Evolutionary conservation across 2,888 invertebrate genomes (phyloP), one percentile per base, ranked within the genome.

Genomic region (Pomacea canaliculata): DNA sequence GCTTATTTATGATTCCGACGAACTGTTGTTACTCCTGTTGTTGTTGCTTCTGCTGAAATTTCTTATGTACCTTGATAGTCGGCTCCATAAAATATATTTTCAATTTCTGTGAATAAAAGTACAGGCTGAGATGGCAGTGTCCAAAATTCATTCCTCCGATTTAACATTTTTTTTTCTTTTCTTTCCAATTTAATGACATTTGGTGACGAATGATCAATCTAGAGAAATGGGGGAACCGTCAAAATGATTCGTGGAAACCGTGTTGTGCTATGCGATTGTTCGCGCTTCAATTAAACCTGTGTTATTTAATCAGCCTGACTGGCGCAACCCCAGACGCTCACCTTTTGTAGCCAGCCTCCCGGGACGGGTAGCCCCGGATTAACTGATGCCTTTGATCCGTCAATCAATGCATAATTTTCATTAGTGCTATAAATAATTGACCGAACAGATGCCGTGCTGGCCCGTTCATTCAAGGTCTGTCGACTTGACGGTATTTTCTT

Each of bases 351-450:
- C 63, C 23, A 19, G 63, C 23, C 63, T 63, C 63, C 12, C 16
- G 63, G 27, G 63, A 63, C 63, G 27, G n/a, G 27, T 27, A 19
- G 63, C 27, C 23, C 16, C 60, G 27, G 70, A 59, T 70, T 70
- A n/a, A 27, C 73, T 56, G 56, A 70, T 19, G 63, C 68, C 71
- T 83, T 83, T 83, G 83, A 81, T 83, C 81, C 80, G 78, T 76
- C 81, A 79, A 82, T 81, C 83, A 81, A 71, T 72, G 66, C 62
- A 73, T 77, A 80, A 79, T 81, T 78, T 80, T 77, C 74, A 76
- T 77, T 73, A 81, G 76, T 70, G 76, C 75, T 75, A 83, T 82
- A 70, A 84, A 84, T 84, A 76, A 83, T 84, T 78, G 70, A 84
- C 68, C 66, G 37, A 48, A 63, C 71, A 46, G 23, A 63, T n/a